Evolutionary conservation across 2,888 invertebrate genomes (phyloP).

Genomic region (Drosophila pseudotalamancana): DNA sequence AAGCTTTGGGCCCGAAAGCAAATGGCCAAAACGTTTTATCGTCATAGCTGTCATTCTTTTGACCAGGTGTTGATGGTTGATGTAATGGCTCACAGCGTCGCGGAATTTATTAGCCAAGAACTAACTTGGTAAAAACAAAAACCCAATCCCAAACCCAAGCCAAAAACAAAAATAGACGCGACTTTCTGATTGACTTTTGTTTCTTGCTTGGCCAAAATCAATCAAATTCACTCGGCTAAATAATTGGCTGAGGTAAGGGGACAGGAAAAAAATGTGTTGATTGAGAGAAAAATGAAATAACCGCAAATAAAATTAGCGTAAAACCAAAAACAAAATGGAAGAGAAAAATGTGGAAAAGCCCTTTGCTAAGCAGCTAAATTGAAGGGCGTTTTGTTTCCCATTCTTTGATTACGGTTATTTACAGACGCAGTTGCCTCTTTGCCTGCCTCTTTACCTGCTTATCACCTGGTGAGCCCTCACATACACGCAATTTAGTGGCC

Average conservation of each 20-base stretch:
- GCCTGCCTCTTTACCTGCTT: neutral
- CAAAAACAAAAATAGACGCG: neutral
- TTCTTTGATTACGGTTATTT: slow-evolving; percentile 54
- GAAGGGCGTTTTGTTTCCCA: slow-evolving; percentile 72
- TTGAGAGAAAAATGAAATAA: slow-evolving; percentile 58
- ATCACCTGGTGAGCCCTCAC: neutral
- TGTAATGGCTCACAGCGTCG: slow-evolving; percentile 33
- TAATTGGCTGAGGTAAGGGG: slow-evolving; percentile 31
- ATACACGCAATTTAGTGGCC: slow-evolving; percentile 63
- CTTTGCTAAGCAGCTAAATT: slow-evolving; percentile 56
- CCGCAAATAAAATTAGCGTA: slow-evolving; percentile 74
- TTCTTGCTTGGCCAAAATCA: slow-evolving; percentile 38
- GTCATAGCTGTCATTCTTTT: neutral
- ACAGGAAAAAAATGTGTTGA: slow-evolving; percentile 27
- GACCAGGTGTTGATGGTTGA: slow-evolving; percentile 32
- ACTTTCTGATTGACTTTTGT: slow-evolving; percentile 62
- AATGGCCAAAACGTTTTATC: slow-evolving; percentile 3
- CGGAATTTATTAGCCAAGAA: slow-evolving; percentile 43
- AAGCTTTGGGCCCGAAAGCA: neutral
- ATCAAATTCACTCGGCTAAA: slow-evolving; percentile 47
- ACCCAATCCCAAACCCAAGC: neutral
- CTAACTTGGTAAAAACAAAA: neutral
- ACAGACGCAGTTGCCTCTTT: slow-evolving; percentile 13
- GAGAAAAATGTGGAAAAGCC: neutral
- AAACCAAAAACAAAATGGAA: slow-evolving; percentile 7